Conservation (phyloP, 1,140 invertebrate genomes). For the Chionoecetes opilio region DNA sequence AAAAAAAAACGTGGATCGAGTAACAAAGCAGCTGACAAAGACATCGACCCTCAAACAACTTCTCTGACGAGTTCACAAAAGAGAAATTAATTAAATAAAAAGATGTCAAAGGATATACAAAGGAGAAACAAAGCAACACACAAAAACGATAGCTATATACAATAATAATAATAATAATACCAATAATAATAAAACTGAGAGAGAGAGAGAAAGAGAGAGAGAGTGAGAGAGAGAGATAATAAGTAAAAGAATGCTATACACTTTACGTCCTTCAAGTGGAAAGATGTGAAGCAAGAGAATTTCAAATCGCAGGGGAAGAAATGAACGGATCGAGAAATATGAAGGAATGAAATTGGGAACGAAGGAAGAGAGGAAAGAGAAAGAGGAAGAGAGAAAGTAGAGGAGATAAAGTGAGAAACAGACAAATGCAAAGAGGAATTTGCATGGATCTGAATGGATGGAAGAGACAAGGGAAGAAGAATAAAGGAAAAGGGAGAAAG, state of each 20-base stretch:
- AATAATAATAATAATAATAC: no score
- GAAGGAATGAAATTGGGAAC: not conserved
- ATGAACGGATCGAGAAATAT: not conserved
- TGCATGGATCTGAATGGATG: not conserved
- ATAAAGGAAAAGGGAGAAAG: not conserved
- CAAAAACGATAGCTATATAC: no score
- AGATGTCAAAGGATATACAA: no score
- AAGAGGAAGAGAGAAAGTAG: not conserved
- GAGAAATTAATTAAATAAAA: no score
- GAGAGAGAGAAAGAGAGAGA: not conserved
- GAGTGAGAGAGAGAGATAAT: conserved; percentile 21
- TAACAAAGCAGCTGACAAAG: no score
- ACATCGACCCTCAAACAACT: no score
- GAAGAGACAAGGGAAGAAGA: not conserved
- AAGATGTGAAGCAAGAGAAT: no score
- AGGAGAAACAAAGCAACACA: no score
- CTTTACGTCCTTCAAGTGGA: no score
- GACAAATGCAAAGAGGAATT: not conserved
- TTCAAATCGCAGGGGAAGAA: not conserved
- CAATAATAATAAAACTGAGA: not conserved
- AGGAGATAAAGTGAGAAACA: no score
- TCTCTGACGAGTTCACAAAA: no score
- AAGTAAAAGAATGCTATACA: not conserved
- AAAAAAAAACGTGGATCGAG: not conserved
- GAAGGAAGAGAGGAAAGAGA: not conserved